phyloP scores from a whole-genome alignment of 2,113 vertebrate genomes.

The Psittacula cyanocephala region DNA sequence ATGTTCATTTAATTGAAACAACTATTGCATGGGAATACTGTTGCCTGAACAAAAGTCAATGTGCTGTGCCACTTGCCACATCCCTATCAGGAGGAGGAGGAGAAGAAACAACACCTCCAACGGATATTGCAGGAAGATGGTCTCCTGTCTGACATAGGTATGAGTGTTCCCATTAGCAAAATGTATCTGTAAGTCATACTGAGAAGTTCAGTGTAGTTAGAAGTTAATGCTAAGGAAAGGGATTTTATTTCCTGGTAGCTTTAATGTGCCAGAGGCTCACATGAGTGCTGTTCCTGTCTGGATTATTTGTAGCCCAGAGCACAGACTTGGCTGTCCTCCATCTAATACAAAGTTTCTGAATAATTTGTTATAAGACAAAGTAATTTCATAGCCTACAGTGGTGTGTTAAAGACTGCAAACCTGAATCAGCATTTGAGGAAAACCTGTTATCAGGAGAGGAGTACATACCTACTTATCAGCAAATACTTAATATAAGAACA shows the following conservation, averaged over 20 bases:
- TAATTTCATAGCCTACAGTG: constrained; percentile 18
- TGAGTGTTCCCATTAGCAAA: neutral
- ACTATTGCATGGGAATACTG: neutral
- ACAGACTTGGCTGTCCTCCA: constrained; percentile 33
- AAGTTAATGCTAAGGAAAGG: neutral
- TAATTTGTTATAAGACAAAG: constrained; percentile 35
- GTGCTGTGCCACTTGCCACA: neutral
- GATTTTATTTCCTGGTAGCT: neutral
- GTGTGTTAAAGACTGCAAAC: neutral
- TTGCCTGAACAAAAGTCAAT: neutral
- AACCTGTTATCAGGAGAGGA: constrained; percentile 11
- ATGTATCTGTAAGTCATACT: fast-evolving
- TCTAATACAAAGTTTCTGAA: constrained; percentile 28
- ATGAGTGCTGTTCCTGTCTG: neutral
- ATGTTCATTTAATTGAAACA: neutral
- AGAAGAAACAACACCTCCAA: neutral
- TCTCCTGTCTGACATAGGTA: fast-evolving
- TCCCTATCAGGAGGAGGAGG: neutral
- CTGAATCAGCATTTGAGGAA: constrained; percentile 27
- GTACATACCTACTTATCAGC: neutral
- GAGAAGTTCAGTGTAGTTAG: neutral
- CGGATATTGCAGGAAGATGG: neutral
- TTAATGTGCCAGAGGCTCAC: neutral
- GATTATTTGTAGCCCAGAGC: neutral
- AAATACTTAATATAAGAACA: neutral